A percentile compares a stretch with the other conserved stretches of the same genome.
phyloP scores from a whole-genome alignment of 2,888 invertebrate genomes.

The Lapara coniferarum region DNA sequence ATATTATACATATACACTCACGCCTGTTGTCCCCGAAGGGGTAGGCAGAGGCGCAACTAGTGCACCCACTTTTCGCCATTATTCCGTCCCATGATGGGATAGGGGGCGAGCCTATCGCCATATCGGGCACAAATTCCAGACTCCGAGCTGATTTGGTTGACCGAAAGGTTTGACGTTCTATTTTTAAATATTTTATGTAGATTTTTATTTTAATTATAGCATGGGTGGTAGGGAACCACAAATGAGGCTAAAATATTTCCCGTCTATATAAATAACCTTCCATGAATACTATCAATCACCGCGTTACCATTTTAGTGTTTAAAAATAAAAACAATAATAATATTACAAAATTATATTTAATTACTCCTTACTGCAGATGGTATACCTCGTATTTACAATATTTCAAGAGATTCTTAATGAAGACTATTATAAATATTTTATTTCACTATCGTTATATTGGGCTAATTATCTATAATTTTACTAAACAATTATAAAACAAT shows the following conservation, averaged over 20 bases:
- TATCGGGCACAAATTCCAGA: too few relatives aligned
- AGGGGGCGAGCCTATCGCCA: too few relatives aligned
- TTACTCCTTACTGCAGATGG: slow-evolving; percentile 6
- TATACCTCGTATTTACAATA: background rate
- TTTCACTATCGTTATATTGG: background rate
- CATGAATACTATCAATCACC: background rate
- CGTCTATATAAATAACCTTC: too few relatives aligned
- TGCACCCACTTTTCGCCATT: too few relatives aligned
- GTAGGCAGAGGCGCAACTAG: too few relatives aligned
- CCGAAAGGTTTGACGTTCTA: too few relatives aligned
- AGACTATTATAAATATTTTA: background rate
- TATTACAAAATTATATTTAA: background rate
- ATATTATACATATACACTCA: too few relatives aligned
- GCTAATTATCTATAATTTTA: background rate
- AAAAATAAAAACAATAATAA: background rate
- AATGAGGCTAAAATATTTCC: background rate
- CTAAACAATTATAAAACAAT: slow-evolving; percentile 11
- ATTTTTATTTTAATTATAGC: background rate
- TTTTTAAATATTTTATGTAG: too few relatives aligned
- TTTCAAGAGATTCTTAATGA: background rate
- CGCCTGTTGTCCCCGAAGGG: too few relatives aligned
- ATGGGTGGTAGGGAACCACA: background rate
- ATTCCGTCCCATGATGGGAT: too few relatives aligned
- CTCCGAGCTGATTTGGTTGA: too few relatives aligned
- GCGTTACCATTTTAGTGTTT: background rate